A percentile compares a stretch with the other conserved stretches of the same genome.
Conservation (phyloP, 1,140 invertebrate species). For the Trigoniulus corallinus region DNA sequence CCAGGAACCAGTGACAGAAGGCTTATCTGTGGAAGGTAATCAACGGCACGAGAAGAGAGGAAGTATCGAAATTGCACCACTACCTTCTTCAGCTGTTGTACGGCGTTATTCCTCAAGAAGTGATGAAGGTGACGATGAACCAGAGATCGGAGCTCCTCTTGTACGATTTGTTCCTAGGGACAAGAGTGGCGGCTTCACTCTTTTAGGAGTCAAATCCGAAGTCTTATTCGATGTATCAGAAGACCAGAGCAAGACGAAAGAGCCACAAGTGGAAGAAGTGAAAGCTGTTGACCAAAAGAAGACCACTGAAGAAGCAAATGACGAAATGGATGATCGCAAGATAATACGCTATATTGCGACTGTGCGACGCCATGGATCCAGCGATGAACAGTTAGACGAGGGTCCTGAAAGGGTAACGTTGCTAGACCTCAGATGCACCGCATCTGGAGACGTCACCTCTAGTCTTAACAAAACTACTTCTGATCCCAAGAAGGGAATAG, state of each 20-base stretch:
- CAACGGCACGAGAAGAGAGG: neutral
- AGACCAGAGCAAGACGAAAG: slow-evolving; percentile 5
- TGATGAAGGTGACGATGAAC: neutral
- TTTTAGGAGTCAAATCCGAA: slow-evolving; percentile 6
- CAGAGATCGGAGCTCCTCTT: neutral
- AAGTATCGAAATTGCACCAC: slow-evolving; percentile 16
- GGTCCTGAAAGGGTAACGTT: neutral
- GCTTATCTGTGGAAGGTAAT: neutral
- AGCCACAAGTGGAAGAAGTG: neutral
- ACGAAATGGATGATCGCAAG: slow-evolving; percentile 9
- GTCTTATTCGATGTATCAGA: slow-evolving; percentile 4
- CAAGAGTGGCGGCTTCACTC: neutral
- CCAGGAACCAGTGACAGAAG: neutral
- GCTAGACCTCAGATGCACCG: neutral
- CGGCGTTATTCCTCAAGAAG: neutral
- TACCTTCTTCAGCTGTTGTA: slow-evolving; percentile 6
- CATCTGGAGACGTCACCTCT: neutral
- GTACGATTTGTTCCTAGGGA: slow-evolving; percentile 3
- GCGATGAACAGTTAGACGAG: neutral
- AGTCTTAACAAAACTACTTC: neutral
- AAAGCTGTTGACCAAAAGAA: slow-evolving; percentile 4
- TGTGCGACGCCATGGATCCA: slow-evolving; percentile 3
- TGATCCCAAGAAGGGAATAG: neutral
- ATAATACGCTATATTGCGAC: slow-evolving; percentile 8
- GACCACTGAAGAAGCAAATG: slow-evolving; percentile 12